Base-by-base conservation (phyloP, 1,140 invertebrate species). In the Littorina saxatilis region DNA sequence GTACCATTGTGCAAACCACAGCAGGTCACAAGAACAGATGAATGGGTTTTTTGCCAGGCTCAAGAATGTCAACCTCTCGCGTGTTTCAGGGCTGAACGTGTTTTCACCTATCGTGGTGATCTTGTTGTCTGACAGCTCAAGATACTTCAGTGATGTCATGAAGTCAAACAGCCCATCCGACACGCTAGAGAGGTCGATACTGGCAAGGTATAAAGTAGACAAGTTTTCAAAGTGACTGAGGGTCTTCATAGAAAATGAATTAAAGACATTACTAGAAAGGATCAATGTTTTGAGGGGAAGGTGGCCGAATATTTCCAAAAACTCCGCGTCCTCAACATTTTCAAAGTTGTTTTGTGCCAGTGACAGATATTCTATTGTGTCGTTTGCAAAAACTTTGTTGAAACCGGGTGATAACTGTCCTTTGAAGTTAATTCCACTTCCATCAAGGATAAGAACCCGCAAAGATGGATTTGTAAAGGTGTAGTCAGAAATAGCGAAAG, bases 1-100 rank as follows among this genome's bases (percentile, higher is more conserved):
- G 52, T 75, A 43, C 80, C 80, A 76, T 20, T 58, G 9, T 17
- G 37, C 17, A 75, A 81, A 81, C 80, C 80, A 76, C 29, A 61
- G 15, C 7, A 75, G 37, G 29, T 73, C 39, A 66, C 80, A 81
- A 7, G 43, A 55, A 74, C 80, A 81, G 32, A 15, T 9, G 40
- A 81, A 81, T 23, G 72, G 55, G 47, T 81, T 81, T 29, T 37
- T 13, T 15, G 17, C 23, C 2, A 82, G 43, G 23, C 32, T 61
- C 23, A 82, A 23, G 35, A 27, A 5, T 47, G 20, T 50, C 39
- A 82, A n/a, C 29, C 40, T 29, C 11, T 52, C 20, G 9, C 58
- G 50, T 7, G 47, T 50, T 23, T 20, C 13, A 1, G 43, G 23
- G 17, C 47, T 55, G 23, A 75, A 75, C 13, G 47, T 75, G 17